Percentiles rank a stretch among this genome's conserved stretches.
Conservation (phyloP, 1,140 invertebrate genomes). For the Drosophila elegans region DNA sequence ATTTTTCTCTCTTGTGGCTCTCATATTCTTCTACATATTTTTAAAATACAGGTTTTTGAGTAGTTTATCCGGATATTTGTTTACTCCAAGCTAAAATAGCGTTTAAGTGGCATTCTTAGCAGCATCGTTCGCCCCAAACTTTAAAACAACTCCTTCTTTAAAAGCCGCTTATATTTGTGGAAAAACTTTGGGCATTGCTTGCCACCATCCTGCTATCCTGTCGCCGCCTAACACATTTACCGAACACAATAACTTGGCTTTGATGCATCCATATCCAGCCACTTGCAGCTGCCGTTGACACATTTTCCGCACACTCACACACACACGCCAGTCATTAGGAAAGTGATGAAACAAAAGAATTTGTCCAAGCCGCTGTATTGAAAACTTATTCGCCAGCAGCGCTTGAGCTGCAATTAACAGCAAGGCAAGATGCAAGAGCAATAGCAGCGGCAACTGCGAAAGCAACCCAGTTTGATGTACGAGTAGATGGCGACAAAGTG, state of each 20-base stretch:
- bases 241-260: slow-evolving; percentile 39
- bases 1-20: too few relatives aligned
- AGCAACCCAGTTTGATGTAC: slow-evolving; percentile 35
- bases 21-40: too few relatives aligned
- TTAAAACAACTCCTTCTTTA: too few relatives aligned
- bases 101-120: not conserved
- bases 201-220: slow-evolving; percentile 2
- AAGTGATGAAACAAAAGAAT: slow-evolving; percentile 66
- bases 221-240: slow-evolving; percentile 15
- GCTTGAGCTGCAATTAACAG: slow-evolving; percentile 65
- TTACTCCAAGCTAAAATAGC: too few relatives aligned
- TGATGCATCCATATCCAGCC: slow-evolving; percentile 23
- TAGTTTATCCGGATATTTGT: too few relatives aligned
- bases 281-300: slow-evolving; percentile 50
- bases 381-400: slow-evolving; percentile 71
- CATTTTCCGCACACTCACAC: slow-evolving; percentile 41
- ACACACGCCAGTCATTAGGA: slow-evolving; percentile 70
- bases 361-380: slow-evolving; percentile 62
- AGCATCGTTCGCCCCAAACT: not conserved
- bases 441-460: not conserved
- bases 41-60: too few relatives aligned
- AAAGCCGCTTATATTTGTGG: slow-evolving; percentile 1
- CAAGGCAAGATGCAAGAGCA: not conserved
- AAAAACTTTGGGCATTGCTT: slow-evolving; percentile 6
- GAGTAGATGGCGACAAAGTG: slow-evolving; percentile 62